Percentiles rank a stretch among this genome's conserved stretches.
These are phyloP conservation scores for Lucilia cuprina DNA, from an alignment of 1,140 invertebrate genomes.

Conservation along the genomic window DNA sequence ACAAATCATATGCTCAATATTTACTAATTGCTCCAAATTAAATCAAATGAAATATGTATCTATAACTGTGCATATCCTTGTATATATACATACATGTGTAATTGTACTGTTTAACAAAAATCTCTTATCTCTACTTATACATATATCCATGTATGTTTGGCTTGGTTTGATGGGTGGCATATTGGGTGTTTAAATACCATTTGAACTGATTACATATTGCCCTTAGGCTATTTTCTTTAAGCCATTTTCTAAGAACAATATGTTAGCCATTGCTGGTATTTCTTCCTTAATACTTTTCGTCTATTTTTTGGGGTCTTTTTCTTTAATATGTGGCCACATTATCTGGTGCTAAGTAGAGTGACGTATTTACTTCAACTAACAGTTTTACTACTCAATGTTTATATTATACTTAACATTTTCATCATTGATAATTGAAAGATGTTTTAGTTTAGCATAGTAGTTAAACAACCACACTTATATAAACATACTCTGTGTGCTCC, in stretches of 20 bases:
- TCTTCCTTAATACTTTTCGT: no score
- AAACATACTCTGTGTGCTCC: no score
- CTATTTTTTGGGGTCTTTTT: neutral
- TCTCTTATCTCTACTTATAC: neutral
- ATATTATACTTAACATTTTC: neutral
- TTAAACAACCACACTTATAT: neutral
- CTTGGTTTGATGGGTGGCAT: neutral
- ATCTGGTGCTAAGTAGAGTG: neutral
- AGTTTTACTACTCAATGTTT: neutral
- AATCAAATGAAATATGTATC: conserved; percentile 23
- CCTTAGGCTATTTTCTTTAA: neutral
- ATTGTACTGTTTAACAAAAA: neutral
- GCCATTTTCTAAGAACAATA: neutral
- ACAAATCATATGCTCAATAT: conserved; percentile 22
- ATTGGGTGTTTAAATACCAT: neutral
- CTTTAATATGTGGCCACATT: no score
- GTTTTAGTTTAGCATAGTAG: neutral
- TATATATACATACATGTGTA: no score
- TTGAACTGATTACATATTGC: neutral
- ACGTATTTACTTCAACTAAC: neutral
- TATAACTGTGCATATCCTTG: neutral
- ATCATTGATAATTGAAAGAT: conserved; percentile 26
- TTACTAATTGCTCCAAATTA: conserved; percentile 33
- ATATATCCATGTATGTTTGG: neutral
- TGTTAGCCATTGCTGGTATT: neutral